phyloP scores from a whole-genome alignment of 1,140 invertebrate genomes.

The Drosophila sechellia region DNA sequence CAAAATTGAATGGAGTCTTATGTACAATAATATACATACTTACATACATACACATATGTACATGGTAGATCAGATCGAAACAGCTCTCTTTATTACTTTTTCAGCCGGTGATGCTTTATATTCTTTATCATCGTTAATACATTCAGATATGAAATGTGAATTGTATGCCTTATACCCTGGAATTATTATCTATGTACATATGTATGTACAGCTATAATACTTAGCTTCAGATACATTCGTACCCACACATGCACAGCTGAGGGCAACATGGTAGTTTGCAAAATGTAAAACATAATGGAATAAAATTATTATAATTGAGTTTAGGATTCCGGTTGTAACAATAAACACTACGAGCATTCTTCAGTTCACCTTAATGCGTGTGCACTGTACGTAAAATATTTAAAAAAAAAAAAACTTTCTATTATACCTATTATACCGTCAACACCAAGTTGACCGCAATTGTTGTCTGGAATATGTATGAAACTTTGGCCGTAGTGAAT shows the following conservation, averaged over 20 bases:
- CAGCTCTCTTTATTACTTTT: not conserved
- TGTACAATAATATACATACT: not conserved
- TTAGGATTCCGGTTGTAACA: too few relatives aligned
- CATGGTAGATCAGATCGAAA: constrained; percentile 4
- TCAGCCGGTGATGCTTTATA: constrained; percentile 10
- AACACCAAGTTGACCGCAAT: not conserved
- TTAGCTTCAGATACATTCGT: constrained; percentile 18
- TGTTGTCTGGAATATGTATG: constrained; percentile 20
- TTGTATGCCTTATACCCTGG: constrained; percentile 32
- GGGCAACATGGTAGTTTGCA: not conserved
- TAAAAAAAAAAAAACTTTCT: not conserved
- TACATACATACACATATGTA: too few relatives aligned
- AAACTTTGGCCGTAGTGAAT: constrained; percentile 36
- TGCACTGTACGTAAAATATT: not conserved
- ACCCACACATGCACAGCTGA: not conserved
- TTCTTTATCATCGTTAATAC: constrained; percentile 2
- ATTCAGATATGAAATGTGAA: constrained; percentile 16
- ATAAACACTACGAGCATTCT: not conserved
- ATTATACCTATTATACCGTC: not conserved
- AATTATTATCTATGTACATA: constrained; percentile 41
- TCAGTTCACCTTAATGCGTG: not conserved
- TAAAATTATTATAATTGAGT: too few relatives aligned
- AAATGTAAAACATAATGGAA: too few relatives aligned
- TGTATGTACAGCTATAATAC: constrained; percentile 22
- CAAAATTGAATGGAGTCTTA: constrained; percentile 1